These are phyloP conservation scores for Uloborus plumipes DNA, from an alignment of 2,888 invertebrate species.

Conservation along the genomic window DNA sequence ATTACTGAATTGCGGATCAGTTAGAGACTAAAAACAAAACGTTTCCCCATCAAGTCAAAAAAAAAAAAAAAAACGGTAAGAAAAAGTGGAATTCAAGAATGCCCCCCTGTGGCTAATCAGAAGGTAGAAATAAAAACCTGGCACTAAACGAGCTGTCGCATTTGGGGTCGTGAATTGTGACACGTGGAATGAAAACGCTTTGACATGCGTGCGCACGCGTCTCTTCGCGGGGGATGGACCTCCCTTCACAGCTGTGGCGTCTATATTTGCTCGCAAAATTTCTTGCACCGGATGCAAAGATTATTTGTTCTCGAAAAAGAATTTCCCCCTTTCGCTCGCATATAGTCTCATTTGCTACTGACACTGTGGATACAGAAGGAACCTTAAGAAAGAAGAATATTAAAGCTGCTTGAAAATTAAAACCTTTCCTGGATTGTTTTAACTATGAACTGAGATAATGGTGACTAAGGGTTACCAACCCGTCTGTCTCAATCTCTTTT, in stretches of 20 bases:
- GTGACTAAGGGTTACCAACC: too few species aligned
- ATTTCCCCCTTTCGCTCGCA: slow-evolving; percentile 1
- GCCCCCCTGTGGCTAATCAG: neutral
- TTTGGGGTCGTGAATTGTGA: slow-evolving; percentile 27
- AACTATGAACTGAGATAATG: too few species aligned
- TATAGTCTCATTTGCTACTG: neutral
- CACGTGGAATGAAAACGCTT: slow-evolving; percentile 24
- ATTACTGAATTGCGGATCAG: too few species aligned
- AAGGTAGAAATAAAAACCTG: slow-evolving; percentile 9
- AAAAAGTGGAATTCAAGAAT: slow-evolving; percentile 70
- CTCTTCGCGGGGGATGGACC: slow-evolving; percentile 47
- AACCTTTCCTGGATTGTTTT: too few species aligned
- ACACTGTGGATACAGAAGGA: too few species aligned
- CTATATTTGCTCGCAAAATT: neutral
- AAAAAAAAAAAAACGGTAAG: slow-evolving; percentile 82
- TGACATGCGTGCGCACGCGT: slow-evolving; percentile 43
- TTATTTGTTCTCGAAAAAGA: slow-evolving; percentile 32
- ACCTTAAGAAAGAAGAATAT: too few species aligned
- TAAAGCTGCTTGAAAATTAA: too few species aligned
- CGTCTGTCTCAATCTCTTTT: too few species aligned
- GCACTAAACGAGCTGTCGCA: slow-evolving; percentile 13
- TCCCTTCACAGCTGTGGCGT: slow-evolving; percentile 36
- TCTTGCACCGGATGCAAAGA: slow-evolving; percentile 36
- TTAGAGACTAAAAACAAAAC: too few species aligned
- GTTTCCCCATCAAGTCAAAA: slow-evolving; percentile 79